phyloP scores from a whole-genome alignment of 2,888 invertebrate genomes.

The Podabrus alpinus region DNA sequence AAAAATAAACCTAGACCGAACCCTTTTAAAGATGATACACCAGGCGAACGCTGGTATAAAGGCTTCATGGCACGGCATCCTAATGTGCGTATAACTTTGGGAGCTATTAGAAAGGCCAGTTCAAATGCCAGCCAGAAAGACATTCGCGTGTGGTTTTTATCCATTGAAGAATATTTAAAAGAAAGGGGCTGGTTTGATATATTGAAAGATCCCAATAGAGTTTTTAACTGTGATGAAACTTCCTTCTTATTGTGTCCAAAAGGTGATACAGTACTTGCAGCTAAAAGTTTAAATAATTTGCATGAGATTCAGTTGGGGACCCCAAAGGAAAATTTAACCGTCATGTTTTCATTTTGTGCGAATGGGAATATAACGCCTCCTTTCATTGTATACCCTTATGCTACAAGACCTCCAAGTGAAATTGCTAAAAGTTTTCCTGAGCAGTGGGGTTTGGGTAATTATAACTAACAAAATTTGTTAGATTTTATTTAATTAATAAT shows the following conservation, averaged over 20 bases:
- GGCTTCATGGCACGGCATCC: no score
- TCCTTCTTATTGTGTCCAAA: slow-evolving; percentile 42
- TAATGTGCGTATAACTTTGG: no score
- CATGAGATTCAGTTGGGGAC: slow-evolving; percentile 39
- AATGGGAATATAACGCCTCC: slow-evolving; percentile 35
- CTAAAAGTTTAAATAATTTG: slow-evolving; percentile 24
- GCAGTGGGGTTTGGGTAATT: slow-evolving; percentile 42
- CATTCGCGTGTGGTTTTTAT: not conserved
- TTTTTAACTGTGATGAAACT: slow-evolving; percentile 44
- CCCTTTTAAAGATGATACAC: no score
- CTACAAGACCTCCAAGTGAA: not conserved
- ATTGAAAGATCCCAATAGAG: slow-evolving; percentile 29
- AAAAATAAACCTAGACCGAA: no score
- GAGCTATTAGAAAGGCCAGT: no score
- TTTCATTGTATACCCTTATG: slow-evolving; percentile 3
- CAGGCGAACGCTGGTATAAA: no score
- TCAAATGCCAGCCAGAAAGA: no score
- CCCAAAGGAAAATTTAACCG: slow-evolving; percentile 41
- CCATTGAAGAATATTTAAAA: not conserved
- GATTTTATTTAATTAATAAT: no score
- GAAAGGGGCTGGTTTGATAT: not conserved
- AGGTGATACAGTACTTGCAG: slow-evolving; percentile 32
- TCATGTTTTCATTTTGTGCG: slow-evolving; percentile 42
- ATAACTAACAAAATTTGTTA: no score
- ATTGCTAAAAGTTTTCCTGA: slow-evolving; percentile 36